phyloP scores from a whole-genome alignment of 2,797 vertebrate species.

The Microhierax caerulescens region DNA sequence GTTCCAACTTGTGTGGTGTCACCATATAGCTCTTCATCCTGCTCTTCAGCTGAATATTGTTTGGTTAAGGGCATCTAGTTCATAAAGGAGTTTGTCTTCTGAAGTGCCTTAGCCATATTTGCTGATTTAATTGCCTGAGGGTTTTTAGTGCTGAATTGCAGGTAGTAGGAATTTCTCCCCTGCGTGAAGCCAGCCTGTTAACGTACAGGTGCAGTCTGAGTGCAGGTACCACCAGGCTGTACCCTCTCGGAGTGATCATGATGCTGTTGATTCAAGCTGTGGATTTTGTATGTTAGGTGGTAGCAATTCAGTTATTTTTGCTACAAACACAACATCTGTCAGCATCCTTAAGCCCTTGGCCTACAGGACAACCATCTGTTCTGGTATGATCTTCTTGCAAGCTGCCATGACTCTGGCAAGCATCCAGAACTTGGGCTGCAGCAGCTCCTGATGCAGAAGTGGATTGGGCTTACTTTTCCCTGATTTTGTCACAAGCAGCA shows the following conservation, averaged over 20 bases:
- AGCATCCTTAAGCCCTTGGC: neutral
- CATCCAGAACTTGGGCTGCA: neutral
- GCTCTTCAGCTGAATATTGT: neutral
- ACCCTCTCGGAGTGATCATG: accelerated
- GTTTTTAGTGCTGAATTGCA: neutral
- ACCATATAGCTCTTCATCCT: neutral
- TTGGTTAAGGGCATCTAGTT: neutral
- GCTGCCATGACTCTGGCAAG: slow-evolving; percentile 11
- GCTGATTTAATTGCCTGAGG: neutral
- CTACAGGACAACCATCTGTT: slow-evolving; percentile 36
- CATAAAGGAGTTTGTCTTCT: neutral
- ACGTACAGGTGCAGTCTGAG: neutral
- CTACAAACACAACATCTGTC: slow-evolving; percentile 27
- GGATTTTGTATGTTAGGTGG: neutral
- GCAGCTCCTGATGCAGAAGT: neutral
- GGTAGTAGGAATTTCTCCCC: neutral
- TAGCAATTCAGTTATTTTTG: slow-evolving; percentile 16
- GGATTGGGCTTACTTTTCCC: neutral
- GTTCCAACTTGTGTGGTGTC: neutral
- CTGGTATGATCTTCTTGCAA: neutral
- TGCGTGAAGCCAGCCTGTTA: neutral
- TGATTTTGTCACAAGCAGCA: neutral
- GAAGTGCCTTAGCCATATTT: neutral
- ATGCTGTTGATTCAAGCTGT: accelerated
- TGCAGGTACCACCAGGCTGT: accelerated